Percentiles rank a stretch among this genome's conserved stretches.
These are phyloP conservation scores for Physella acuta DNA, from an alignment of 1,140 invertebrate species.

Conservation along the genomic window DNA sequence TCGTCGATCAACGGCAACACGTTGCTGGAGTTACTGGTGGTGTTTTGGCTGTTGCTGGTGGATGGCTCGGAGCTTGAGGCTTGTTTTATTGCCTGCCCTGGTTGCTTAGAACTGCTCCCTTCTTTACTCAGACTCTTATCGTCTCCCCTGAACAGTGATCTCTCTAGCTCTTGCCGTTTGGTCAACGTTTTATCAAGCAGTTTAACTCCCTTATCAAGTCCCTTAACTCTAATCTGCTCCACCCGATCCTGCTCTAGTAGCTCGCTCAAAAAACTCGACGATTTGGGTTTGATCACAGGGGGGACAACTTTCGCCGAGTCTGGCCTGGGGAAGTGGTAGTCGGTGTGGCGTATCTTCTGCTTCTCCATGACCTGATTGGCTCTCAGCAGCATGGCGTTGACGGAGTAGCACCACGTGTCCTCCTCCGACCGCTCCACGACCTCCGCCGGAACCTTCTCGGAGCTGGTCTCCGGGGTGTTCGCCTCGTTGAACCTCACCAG, in stretches of 20 bases:
- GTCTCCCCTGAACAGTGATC: no score
- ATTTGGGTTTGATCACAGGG: background rate
- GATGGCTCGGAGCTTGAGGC: no score
- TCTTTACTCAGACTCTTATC: no score
- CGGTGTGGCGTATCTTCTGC: background rate
- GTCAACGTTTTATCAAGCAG: background rate
- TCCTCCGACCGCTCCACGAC: background rate
- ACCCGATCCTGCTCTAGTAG: background rate
- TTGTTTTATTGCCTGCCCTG: no score
- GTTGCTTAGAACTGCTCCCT: no score
- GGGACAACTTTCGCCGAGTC: conserved; percentile 4
- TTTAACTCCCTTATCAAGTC: background rate
- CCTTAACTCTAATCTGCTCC: background rate
- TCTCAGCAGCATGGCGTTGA: conserved; percentile 7
- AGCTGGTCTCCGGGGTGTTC: background rate
- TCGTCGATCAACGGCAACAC: no score
- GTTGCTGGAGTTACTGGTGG: no score
- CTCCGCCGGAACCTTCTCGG: background rate
- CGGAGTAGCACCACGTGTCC: conserved; percentile 4
- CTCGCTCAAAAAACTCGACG: conserved; percentile 4
- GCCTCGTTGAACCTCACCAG: background rate
- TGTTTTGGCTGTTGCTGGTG: no score
- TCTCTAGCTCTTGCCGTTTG: background rate
- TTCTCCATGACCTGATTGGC: conserved; percentile 2
- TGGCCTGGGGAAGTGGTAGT: background rate